These are phyloP conservation scores for Chymomyza costata DNA, from an alignment of 1,140 invertebrate species.

Conservation along the genomic window DNA sequence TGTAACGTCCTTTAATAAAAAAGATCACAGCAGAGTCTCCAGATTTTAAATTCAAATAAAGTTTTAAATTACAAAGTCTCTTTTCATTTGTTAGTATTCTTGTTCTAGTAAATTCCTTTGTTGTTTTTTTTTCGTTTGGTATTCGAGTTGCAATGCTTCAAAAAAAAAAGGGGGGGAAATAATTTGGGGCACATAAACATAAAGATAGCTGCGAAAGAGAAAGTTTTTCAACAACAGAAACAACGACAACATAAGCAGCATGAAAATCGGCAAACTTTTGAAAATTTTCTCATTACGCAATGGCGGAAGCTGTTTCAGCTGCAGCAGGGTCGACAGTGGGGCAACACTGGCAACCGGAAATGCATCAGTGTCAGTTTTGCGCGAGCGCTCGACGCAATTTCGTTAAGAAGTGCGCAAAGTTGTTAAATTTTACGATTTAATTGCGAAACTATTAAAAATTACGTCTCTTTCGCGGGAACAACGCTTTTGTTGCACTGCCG, in stretches of 20 bases:
- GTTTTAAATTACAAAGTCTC: too few species aligned
- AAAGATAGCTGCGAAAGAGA: slow-evolving; percentile 26
- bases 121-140: too few species aligned
- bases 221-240: slow-evolving; percentile 33
- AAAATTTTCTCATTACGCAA: slow-evolving; percentile 40
- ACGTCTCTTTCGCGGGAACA: slow-evolving; percentile 53
- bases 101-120: too few species aligned
- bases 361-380: slow-evolving; percentile 68
- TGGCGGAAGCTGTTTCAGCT: slow-evolving; percentile 25
- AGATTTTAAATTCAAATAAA: too few species aligned
- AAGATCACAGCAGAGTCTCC: too few species aligned
- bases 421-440: slow-evolving; percentile 74
- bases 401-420: slow-evolving; percentile 72
- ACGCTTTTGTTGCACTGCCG: slow-evolving; percentile 21
- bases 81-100: too few species aligned
- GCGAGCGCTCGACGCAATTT: slow-evolving; percentile 50
- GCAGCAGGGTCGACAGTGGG: slow-evolving; percentile 2
- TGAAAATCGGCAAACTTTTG: slow-evolving; percentile 32
- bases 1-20: too few species aligned
- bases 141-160: too few species aligned
- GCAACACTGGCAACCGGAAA: slow-evolving; percentile 52
- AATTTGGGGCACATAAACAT: slow-evolving; percentile 33
- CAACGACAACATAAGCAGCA: slow-evolving; percentile 39
- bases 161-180: too few species aligned
- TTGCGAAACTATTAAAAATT: slow-evolving; percentile 73